A percentile compares a stretch with the other conserved stretches of the same genome.
phyloP scores from a whole-genome alignment of 2,113 vertebrate species.

The Patagioenas fasciata region DNA sequence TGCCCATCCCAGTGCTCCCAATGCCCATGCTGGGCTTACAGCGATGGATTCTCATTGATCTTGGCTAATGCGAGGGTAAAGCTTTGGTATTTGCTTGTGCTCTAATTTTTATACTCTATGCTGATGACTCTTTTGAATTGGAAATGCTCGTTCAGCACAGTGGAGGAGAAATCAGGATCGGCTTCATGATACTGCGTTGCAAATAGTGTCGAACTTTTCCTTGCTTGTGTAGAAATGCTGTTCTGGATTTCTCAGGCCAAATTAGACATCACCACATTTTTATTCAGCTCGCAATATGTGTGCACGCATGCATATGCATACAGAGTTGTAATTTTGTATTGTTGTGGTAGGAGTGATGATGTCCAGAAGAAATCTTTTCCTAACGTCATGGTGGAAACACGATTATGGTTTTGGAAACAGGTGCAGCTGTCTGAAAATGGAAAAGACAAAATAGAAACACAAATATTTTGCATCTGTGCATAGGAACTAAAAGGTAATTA shows the following conservation, averaged over 20 bases:
- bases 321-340: neutral
- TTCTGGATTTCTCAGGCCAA: conserved; percentile 42
- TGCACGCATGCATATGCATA: neutral
- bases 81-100: conserved; percentile 45
- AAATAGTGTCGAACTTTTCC: neutral
- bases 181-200: neutral
- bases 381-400: neutral
- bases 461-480: neutral
- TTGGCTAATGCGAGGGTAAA: conserved; percentile 43
- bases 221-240: neutral
- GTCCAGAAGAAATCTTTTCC: neutral
- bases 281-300: neutral
- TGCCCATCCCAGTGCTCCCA: neutral
- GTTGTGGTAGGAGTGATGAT: neutral
- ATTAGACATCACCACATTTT: conserved; percentile 33
- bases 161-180: neutral
- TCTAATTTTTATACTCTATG: neutral
- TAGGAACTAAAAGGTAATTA: neutral
- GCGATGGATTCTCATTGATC: conserved; percentile 32
- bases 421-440: neutral
- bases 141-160: conserved; percentile 22
- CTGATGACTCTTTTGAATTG: conserved; percentile 38
- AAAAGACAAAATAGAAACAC: neutral
- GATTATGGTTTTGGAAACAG: conserved; percentile 18
- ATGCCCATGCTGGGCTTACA: neutral